phyloP scores from a whole-genome alignment of 1,140 invertebrate genomes.

The Trachymyrmex septentrionalis region DNA sequence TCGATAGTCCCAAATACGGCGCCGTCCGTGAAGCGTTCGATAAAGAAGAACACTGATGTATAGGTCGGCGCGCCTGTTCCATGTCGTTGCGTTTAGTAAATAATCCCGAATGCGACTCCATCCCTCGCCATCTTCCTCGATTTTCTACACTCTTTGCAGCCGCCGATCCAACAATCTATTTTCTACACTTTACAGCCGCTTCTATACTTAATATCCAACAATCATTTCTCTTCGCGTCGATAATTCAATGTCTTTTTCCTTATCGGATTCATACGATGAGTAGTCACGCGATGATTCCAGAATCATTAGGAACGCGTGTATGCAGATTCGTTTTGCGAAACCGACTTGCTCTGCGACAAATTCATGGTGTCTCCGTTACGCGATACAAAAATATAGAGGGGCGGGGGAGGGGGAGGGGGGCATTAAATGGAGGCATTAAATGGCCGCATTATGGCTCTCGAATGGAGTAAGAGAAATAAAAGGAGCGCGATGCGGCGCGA shows the following conservation, averaged over 20 bases:
- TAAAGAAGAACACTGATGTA: constrained; percentile 81
- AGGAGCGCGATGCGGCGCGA: constrained; percentile 5
- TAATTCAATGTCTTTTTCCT: background rate
- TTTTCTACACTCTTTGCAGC: constrained; percentile 1
- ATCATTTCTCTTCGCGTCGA: background rate
- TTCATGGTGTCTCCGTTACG: background rate
- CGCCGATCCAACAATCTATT: background rate
- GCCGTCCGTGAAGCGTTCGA: constrained; percentile 71
- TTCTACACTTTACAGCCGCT: background rate
- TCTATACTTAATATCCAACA: too few relatives aligned
- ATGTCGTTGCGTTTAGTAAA: constrained; percentile 83
- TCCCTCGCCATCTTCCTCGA: constrained; percentile 62
- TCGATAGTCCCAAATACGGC: constrained; percentile 73
- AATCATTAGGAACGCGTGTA: background rate
- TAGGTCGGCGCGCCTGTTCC: constrained; percentile 80
- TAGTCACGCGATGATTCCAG: too few relatives aligned
- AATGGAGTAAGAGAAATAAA: background rate
- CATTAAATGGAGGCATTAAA: constrained; percentile 1
- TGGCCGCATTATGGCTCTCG: background rate
- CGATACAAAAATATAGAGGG: background rate
- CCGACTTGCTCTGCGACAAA: background rate
- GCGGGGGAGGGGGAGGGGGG: too few relatives aligned
- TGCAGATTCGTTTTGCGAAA: background rate
- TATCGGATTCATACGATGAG: background rate
- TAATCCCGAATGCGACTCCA: constrained; percentile 71